Percentiles rank a stretch among this genome's conserved stretches.
These are phyloP conservation scores for Hydriomena furcata DNA, from an alignment of 2,888 invertebrate genomes.

Conservation along the genomic window DNA sequence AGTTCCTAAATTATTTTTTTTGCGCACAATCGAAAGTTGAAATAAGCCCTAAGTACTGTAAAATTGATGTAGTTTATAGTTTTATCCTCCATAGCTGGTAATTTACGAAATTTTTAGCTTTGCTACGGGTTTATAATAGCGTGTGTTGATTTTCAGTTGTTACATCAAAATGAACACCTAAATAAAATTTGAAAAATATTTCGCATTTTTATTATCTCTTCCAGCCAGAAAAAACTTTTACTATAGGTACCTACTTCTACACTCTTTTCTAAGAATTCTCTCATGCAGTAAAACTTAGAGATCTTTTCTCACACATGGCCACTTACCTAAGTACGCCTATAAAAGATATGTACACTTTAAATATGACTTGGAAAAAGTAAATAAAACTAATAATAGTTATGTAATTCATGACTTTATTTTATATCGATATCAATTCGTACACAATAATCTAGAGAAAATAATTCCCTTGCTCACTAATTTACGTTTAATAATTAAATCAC, in stretches of 20 bases:
- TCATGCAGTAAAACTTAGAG: no score
- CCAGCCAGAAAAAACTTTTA: background rate
- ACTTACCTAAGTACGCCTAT: no score
- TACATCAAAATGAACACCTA: conserved; percentile 74
- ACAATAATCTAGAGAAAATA: conserved; percentile 71
- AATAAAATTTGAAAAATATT: conserved; percentile 68
- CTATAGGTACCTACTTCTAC: no score
- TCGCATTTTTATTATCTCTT: conserved; percentile 37
- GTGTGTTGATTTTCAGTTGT: conserved; percentile 74
- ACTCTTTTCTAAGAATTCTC: no score
- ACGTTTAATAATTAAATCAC: conserved; percentile 70
- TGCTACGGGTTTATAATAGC: conserved; percentile 77
- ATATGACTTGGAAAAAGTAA: no score
- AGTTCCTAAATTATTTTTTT: conserved; percentile 40
- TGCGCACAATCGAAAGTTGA: conserved; percentile 51
- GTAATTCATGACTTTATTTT: conserved; percentile 74
- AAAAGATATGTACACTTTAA: no score
- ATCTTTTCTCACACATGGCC: no score
- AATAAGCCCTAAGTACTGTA: conserved; percentile 45
- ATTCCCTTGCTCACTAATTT: conserved; percentile 59
- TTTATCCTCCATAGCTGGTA: conserved; percentile 57
- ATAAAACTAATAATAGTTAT: conserved; percentile 54
- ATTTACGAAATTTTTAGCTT: conserved; percentile 67
- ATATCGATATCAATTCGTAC: conserved; percentile 71
- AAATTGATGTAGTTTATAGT: conserved; percentile 40